Evolutionary conservation across 2,888 invertebrate genomes (phyloP).

Genomic region (Allygus modestus): DNA sequence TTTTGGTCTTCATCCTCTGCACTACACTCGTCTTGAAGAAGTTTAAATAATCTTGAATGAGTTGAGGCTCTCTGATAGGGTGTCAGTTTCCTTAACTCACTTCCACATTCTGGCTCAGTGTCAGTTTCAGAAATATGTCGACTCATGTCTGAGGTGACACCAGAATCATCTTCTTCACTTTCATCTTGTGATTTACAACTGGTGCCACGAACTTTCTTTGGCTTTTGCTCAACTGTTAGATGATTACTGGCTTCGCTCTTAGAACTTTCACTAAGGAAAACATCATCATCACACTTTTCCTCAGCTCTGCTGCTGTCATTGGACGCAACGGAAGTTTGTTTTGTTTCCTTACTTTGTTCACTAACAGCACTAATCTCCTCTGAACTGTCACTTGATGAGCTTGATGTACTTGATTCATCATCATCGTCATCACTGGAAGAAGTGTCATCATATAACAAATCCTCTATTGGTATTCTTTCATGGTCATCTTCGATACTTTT

Average conservation of each 20-base stretch:
- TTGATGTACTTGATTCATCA: conserved; percentile 44
- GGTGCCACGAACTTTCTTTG: conserved; percentile 23
- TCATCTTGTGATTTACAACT: conserved; percentile 70
- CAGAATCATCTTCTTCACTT: conserved; percentile 82
- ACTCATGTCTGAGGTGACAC: conserved; percentile 84
- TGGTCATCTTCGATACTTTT: conserved; percentile 62
- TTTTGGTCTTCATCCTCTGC: conserved; percentile 72
- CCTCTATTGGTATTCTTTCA: conserved; percentile 51
- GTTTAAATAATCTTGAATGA: conserved; percentile 83
- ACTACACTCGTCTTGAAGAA: conserved; percentile 80
- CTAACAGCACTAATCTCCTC: conserved; percentile 45
- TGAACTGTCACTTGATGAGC: conserved; percentile 51
- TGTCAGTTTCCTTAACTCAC: conserved; percentile 78
- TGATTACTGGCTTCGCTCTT: conserved; percentile 58
- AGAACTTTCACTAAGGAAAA: conserved; percentile 22
- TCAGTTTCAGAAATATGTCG: conserved; percentile 82
- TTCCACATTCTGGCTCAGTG: conserved; percentile 80
- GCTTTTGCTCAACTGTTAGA: conserved; percentile 44
- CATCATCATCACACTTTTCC: conserved; percentile 57
- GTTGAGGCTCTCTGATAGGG: conserved; percentile 84
- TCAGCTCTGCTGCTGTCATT: conserved; percentile 44
- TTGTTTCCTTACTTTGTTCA: conserved; percentile 45
- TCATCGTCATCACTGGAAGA: conserved; percentile 56
- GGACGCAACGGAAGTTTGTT: background rate
- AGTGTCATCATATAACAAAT: conserved; percentile 54